These are phyloP conservation scores for Magallana ariakensis DNA, from an alignment of 1,140 invertebrate species.

Conservation along the genomic window DNA sequence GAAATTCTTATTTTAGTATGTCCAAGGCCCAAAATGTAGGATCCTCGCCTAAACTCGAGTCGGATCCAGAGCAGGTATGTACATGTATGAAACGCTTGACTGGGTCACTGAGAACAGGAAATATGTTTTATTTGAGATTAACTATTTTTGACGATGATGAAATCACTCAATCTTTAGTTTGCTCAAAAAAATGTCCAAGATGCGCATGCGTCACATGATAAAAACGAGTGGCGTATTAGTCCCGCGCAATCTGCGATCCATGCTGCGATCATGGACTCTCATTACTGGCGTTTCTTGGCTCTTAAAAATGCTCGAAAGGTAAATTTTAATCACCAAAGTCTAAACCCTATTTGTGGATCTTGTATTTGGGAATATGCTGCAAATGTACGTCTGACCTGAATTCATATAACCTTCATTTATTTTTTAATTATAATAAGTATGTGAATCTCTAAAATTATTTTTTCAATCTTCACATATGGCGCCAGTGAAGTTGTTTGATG, in stretches of 20 bases:
- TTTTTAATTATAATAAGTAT: too few species aligned
- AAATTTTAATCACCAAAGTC: not conserved
- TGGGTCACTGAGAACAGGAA: conserved; percentile 2
- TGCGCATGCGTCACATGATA: not conserved
- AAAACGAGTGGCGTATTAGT: not conserved
- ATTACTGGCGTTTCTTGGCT: not conserved
- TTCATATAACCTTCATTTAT: too few species aligned
- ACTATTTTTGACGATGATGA: conserved; percentile 1
- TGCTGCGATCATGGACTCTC: not conserved
- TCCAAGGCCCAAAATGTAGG: not conserved
- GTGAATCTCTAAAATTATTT: too few species aligned
- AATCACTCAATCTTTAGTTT: not conserved
- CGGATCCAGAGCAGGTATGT: not conserved
- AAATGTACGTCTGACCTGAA: too few species aligned
- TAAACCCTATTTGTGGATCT: too few species aligned
- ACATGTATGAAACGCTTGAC: not conserved
- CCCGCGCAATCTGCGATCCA: not conserved
- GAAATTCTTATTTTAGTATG: not conserved
- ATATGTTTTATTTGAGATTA: not conserved
- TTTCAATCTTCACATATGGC: too few species aligned
- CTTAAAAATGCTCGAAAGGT: not conserved
- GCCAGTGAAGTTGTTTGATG: too few species aligned
- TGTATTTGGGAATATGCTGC: too few species aligned
- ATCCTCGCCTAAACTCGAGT: not conserved
- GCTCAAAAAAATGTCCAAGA: not conserved